A percentile compares a stretch with the other conserved stretches of the same genome.
Evolutionary conservation across 2,797 vertebrate species (phyloP).

Genomic region (Heliangelus exortis): DNA sequence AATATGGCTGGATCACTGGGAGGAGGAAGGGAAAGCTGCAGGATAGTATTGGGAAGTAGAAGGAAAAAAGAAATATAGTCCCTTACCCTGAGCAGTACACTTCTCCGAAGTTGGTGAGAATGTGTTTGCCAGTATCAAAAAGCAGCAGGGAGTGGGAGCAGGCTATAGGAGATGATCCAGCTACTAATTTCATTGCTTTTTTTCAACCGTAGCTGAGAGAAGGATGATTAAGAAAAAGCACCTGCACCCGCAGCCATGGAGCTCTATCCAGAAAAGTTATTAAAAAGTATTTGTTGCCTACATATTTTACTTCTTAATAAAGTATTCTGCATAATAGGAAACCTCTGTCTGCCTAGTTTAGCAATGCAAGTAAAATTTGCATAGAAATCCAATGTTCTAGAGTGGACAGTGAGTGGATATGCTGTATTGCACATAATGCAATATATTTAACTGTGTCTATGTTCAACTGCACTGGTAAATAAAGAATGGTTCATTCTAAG

Average conservation of each 20-base stretch:
- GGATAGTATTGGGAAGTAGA: neutral
- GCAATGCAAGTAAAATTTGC: neutral
- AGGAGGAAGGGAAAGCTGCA: slow-evolving; percentile 3
- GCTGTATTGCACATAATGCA: neutral
- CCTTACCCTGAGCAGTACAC: neutral
- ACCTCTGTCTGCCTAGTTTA: neutral
- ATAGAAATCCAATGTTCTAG: neutral
- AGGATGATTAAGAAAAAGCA: neutral
- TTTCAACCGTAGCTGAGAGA: neutral
- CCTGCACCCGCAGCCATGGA: neutral
- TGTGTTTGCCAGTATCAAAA: neutral
- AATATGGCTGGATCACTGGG: slow-evolving; percentile 5
- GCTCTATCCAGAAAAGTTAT: neutral
- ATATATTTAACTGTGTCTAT: neutral
- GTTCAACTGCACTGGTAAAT: neutral
- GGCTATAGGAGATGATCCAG: neutral
- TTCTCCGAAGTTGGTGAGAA: neutral
- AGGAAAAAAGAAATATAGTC: neutral
- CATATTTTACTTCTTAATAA: neutral
- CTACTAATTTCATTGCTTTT: neutral
- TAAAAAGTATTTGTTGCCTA: neutral
- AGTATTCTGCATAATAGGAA: neutral
- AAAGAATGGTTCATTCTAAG: neutral
- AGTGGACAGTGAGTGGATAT: neutral
- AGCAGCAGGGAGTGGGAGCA: neutral